phyloP scores from a whole-genome alignment of 2,797 vertebrate genomes.

The Parotocinclus haroldoi region DNA sequence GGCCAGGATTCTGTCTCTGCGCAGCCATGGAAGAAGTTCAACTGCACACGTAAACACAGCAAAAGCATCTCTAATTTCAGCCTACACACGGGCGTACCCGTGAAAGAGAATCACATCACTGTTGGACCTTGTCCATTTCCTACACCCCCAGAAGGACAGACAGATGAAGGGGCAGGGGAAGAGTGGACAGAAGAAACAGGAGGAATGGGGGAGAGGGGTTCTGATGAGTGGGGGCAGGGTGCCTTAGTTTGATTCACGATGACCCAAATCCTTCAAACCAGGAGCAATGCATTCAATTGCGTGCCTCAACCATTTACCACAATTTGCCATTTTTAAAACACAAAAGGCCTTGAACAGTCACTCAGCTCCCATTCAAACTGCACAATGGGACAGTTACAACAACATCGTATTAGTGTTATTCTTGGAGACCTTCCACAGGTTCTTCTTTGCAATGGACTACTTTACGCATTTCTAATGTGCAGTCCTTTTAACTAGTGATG shows the following conservation, averaged over 20 bases:
- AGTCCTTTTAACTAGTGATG: too few relatives aligned
- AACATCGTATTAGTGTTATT: too few relatives aligned
- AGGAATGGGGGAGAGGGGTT: conserved; percentile 5
- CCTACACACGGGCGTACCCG: conserved; percentile 2
- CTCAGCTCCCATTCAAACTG: not conserved
- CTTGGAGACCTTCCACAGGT: too few relatives aligned
- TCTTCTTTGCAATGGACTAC: too few relatives aligned
- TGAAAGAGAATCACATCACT: conserved; percentile 8
- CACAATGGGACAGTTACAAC: not conserved
- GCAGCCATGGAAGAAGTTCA: conserved; percentile 13
- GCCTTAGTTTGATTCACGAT: conserved; percentile 44
- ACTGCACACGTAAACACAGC: conserved; percentile 6
- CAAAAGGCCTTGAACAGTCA: conserved; percentile 6
- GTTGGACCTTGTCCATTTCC: conserved; percentile 31
- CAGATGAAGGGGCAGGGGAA: conserved; percentile 35
- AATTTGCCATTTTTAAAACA: conserved; percentile 4
- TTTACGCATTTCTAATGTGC: too few relatives aligned
- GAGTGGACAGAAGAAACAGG: conserved; percentile 31
- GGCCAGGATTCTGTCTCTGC: not conserved
- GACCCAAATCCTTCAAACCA: conserved; percentile 45
- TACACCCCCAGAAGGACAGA: conserved; percentile 32
- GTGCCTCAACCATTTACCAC: not conserved
- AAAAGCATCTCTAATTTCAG: conserved; percentile 24
- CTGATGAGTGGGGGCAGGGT: conserved; percentile 44
- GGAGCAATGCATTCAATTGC: not conserved